phyloP scores from a whole-genome alignment of 2,113 vertebrate species.

The Laterallus jamaicensis region DNA sequence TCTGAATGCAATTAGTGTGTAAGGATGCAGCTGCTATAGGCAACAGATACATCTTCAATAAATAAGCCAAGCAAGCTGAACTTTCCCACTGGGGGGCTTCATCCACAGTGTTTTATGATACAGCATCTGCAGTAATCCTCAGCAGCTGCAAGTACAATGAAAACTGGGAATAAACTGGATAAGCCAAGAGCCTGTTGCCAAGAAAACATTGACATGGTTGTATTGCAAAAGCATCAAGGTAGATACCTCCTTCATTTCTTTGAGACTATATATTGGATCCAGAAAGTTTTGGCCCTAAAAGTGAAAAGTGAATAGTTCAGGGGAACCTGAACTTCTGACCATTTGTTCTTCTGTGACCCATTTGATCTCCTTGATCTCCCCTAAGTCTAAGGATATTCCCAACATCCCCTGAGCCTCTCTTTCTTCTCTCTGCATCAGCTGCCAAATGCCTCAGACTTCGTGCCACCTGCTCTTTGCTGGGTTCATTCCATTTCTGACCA shows the following conservation, averaged over 20 bases:
- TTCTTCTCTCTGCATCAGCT: not conserved
- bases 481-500: not conserved
- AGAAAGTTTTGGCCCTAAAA: not conserved
- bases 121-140: not conserved
- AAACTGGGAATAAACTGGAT: not conserved
- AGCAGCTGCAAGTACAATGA: not conserved
- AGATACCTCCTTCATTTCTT: not conserved
- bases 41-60: not conserved
- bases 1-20: not conserved
- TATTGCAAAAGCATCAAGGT: not conserved
- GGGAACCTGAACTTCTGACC: not conserved
- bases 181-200: not conserved
- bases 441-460: not conserved
- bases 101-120: not conserved
- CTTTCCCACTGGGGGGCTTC: not conserved
- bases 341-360: not conserved
- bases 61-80: not conserved
- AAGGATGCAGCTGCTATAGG: not conserved
- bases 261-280: not conserved
- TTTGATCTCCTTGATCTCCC: not conserved
- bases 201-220: not conserved
- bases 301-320: not conserved
- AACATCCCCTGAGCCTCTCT: not conserved
- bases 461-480: not conserved
- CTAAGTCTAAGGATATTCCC: not conserved